Base-by-base conservation (phyloP, 1,140 invertebrate genomes). In the Oedothorax gibbosus region DNA sequence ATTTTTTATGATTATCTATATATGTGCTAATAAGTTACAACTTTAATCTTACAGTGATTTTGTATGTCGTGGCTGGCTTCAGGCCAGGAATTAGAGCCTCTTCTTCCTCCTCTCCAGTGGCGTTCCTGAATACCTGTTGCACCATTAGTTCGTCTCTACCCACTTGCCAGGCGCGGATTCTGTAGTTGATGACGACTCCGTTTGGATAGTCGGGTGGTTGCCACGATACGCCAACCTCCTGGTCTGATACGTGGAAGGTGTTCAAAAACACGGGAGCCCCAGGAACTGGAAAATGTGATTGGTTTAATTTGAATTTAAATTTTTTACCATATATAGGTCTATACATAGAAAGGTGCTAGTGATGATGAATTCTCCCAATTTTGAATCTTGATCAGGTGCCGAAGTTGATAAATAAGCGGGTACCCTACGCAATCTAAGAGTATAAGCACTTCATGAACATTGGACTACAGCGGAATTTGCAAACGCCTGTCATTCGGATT, bases 41-140 rank as follows among this genome's bases (percentile, higher is more conserved):
- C 57, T 60, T 60, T 60, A n/a, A 60, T 71, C 69, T 71, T 84
- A 84, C 81, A 10, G 10, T 65, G 11, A 84, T 84, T 14, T 50
- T 35, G 20, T 66, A 84, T 10, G n/a, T 20, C 8, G 12, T 84
- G 2, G 81, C 71, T 8, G 81, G 81, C 50, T 51, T 75, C 0
- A 84, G 60, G 0, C 51, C 51, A 15, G 14, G 3, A n/a, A 84
- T 15, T 3, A 57, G 3, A 18, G 50, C 20, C 7, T 10, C 12
- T 57, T 50, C 20, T 8, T 51, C 20, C 12, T 57, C 51, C 6
- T 72, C 79, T 53, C 53, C 20, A 49, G 9, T 57, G 4, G 50
- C 20, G 3, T 57, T 51, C 7, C 64, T 57, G 8, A 35, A 21
- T 20, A 64, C 54, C 8, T 75, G 20, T 9, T 68, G 20, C 3